Conservation (phyloP, 2,797 vertebrate genomes). For the Epinephelus coioides region DNA sequence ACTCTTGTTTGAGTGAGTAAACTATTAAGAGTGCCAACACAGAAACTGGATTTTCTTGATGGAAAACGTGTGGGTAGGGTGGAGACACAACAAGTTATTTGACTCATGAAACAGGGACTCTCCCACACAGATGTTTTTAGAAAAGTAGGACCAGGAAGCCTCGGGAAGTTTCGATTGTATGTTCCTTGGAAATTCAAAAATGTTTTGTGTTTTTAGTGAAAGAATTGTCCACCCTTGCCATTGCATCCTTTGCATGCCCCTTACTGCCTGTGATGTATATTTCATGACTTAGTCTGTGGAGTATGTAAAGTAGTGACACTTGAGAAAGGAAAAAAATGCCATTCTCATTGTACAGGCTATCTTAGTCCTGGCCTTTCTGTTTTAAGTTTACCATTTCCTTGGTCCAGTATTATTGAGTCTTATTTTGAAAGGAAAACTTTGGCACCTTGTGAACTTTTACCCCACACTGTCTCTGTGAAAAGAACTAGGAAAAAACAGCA, state of each 20-base stretch:
- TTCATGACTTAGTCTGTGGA: too few relatives aligned
- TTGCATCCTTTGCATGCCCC: too few relatives aligned
- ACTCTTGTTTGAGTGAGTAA: conserved; percentile 10
- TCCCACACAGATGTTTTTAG: background rate
- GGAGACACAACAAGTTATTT: background rate
- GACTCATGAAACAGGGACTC: background rate
- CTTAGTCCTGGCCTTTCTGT: background rate
- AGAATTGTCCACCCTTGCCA: background rate
- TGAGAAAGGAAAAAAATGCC: background rate
- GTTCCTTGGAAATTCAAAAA: background rate
- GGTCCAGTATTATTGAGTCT: background rate
- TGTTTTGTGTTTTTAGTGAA: background rate
- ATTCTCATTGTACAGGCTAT: background rate
- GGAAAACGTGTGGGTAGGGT: background rate
- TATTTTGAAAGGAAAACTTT: conserved; percentile 1
- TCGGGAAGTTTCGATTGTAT: background rate
- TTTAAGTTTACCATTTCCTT: background rate
- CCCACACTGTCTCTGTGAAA: background rate
- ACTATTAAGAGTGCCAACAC: background rate
- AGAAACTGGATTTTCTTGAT: conserved; percentile 4
- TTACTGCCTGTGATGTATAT: background rate
- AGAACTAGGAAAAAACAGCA: background rate
- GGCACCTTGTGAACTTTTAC: background rate
- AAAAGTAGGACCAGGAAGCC: background rate
- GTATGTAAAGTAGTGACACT: background rate